phyloP scores from a whole-genome alignment of 2,888 invertebrate genomes.

The Hydrotaea cyrtoneurina region DNA sequence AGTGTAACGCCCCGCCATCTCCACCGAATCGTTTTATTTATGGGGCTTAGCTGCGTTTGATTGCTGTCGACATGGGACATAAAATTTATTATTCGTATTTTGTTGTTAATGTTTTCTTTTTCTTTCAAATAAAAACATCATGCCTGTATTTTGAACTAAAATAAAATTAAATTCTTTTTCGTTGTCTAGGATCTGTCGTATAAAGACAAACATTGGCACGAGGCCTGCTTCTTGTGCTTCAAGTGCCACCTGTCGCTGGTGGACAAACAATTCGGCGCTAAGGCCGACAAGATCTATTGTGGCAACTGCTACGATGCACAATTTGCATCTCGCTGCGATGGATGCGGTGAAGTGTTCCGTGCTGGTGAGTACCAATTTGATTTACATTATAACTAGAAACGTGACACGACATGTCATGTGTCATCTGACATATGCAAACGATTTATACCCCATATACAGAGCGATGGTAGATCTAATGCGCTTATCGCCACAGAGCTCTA shows the following conservation, averaged over 20 bases:
- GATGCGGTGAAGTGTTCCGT: conserved; percentile 98
- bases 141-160: background rate
- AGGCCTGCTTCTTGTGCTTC: conserved; percentile 99
- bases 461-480: too few relatives aligned
- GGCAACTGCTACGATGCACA: conserved; percentile 99
- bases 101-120: background rate
- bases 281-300: conserved; percentile 99
- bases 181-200: conserved; percentile 96
- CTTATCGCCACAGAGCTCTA: too few relatives aligned
- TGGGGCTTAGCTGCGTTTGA: too few relatives aligned
- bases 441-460: too few relatives aligned
- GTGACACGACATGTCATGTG: too few relatives aligned
- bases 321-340: conserved; percentile 99
- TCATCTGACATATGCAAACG: background rate
- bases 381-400: background rate
- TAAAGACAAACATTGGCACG: conserved; percentile 99
- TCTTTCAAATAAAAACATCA: too few relatives aligned
- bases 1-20: background rate
- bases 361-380: conserved; percentile 89
- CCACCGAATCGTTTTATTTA: background rate
- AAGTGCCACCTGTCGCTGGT: conserved; percentile 98
- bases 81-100: too few relatives aligned
- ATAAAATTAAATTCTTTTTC: conserved; percentile 15
- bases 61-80: too few relatives aligned
- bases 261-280: conserved; percentile 99